Conservation (phyloP, 2,113 vertebrate genomes). For the Trematocara unimaculatum region DNA sequence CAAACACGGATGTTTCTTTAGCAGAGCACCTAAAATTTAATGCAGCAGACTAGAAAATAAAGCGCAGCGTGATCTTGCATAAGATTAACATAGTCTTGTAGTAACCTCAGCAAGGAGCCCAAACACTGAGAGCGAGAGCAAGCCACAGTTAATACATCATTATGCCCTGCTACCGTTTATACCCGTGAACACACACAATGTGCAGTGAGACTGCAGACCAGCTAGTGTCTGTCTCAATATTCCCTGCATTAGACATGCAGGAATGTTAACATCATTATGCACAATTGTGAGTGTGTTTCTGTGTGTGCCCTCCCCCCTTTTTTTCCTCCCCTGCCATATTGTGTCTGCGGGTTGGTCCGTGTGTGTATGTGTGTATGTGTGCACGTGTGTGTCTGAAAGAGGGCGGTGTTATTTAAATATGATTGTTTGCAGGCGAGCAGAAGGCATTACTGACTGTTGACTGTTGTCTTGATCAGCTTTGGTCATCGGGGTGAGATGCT, state of each 20-base stretch:
- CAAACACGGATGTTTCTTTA: background rate
- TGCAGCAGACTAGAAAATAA: background rate
- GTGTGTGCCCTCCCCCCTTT: slow-evolving; percentile 46
- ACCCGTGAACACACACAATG: slow-evolving; percentile 29
- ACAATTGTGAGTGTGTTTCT: slow-evolving; percentile 85
- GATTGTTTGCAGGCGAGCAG: slow-evolving; percentile 32
- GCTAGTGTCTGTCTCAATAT: slow-evolving; percentile 56
- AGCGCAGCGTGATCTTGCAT: slow-evolving; percentile 23
- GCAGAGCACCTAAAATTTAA: background rate
- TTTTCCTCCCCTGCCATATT: slow-evolving; percentile 64
- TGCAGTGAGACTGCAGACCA: slow-evolving; percentile 31
- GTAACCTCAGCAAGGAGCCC: slow-evolving; percentile 28
- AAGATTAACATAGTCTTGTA: slow-evolving; percentile 41
- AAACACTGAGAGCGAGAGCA: slow-evolving; percentile 20
- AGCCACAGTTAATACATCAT: slow-evolving; percentile 65
- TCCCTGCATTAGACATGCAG: slow-evolving; percentile 84
- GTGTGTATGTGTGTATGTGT: slow-evolving; percentile 6
- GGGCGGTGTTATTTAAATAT: slow-evolving; percentile 52
- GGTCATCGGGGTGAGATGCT: background rate
- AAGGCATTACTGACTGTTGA: slow-evolving; percentile 45
- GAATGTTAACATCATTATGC: slow-evolving; percentile 90
- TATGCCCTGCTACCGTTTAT: slow-evolving; percentile 35
- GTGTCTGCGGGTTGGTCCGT: slow-evolving; percentile 72
- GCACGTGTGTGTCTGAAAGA: slow-evolving; percentile 17
- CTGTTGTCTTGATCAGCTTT: background rate